Evolutionary conservation across 2,888 invertebrate genomes (phyloP).

Genomic region (Pegoplata infirma): DNA sequence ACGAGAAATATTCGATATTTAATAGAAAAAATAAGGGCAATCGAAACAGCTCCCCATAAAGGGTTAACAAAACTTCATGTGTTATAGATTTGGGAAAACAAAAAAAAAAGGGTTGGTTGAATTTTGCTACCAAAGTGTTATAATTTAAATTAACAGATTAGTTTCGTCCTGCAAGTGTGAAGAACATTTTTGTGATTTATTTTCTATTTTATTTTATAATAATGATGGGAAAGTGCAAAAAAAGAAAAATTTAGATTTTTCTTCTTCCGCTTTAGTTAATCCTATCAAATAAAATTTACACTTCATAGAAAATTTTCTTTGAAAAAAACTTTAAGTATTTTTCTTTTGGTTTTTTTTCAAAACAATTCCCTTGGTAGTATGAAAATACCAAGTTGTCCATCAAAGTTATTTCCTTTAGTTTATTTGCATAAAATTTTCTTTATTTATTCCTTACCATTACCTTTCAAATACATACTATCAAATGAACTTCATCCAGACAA

Average conservation of each 20-base stretch:
- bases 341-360: slow-evolving; percentile 1
- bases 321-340: slow-evolving; percentile 12
- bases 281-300: slow-evolving; percentile 47
- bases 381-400: slow-evolving; percentile 54
- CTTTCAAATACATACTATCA: slow-evolving; percentile 39
- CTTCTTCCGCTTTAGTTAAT: slow-evolving; percentile 36
- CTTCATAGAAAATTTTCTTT: slow-evolving; percentile 30
- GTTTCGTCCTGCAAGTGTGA: slow-evolving; percentile 44
- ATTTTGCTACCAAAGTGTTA: slow-evolving; percentile 42
- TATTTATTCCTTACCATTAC: slow-evolving; percentile 50
- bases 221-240: slow-evolving; percentile 4
- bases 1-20: slow-evolving; percentile 42
- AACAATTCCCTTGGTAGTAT: slow-evolving; percentile 51
- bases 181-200: slow-evolving; percentile 53
- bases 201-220: slow-evolving; percentile 7
- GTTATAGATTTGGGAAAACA: not conserved
- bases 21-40: slow-evolving; percentile 38
- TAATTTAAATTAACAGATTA: slow-evolving; percentile 60
- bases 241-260: slow-evolving; percentile 15
- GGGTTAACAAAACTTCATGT: slow-evolving; percentile 44
- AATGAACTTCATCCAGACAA: slow-evolving; percentile 62
- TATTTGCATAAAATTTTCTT: slow-evolving; percentile 57
- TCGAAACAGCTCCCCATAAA: slow-evolving; percentile 8
- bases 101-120: slow-evolving; percentile 20
- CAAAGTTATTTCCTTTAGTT: slow-evolving; percentile 49